Conservation (phyloP, 2,113 vertebrate species). For the Onychostruthus taczanowskii region DNA sequence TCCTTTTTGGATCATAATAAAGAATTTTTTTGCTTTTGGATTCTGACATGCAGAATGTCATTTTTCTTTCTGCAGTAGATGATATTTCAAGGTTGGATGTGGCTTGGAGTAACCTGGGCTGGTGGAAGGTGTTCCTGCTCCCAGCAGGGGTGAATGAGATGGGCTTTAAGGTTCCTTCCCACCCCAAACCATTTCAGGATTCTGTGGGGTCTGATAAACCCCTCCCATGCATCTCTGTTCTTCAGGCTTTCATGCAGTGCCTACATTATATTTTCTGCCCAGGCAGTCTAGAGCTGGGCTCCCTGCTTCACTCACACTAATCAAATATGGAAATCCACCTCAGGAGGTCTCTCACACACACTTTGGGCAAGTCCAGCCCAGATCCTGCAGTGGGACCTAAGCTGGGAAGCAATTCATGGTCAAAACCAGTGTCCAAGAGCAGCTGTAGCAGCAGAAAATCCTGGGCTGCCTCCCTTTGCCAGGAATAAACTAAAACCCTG, state of each 20-base stretch:
- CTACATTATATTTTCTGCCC: neutral
- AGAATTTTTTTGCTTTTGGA: accelerated
- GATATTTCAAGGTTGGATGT: neutral
- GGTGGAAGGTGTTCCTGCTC: neutral
- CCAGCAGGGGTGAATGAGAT: neutral
- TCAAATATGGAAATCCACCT: neutral
- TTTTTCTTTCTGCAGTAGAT: neutral
- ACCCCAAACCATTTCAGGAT: neutral
- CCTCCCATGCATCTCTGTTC: neutral
- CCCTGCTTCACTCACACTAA: neutral
- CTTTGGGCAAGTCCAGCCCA: neutral
- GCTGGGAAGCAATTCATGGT: neutral
- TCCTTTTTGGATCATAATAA: neutral
- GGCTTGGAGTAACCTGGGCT: neutral
- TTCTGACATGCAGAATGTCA: neutral
- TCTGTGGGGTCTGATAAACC: neutral
- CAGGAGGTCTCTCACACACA: neutral
- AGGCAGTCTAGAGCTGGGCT: neutral
- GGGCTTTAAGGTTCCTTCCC: neutral
- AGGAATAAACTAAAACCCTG: neutral
- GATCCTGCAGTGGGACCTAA: neutral
- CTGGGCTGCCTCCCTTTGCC: neutral
- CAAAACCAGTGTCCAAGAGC: neutral
- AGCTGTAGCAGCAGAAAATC: neutral
- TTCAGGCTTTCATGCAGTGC: neutral